These are phyloP conservation scores for Varecia variegata DNA, from an alignment of 2,797 vertebrate genomes.

Conservation along the genomic window DNA sequence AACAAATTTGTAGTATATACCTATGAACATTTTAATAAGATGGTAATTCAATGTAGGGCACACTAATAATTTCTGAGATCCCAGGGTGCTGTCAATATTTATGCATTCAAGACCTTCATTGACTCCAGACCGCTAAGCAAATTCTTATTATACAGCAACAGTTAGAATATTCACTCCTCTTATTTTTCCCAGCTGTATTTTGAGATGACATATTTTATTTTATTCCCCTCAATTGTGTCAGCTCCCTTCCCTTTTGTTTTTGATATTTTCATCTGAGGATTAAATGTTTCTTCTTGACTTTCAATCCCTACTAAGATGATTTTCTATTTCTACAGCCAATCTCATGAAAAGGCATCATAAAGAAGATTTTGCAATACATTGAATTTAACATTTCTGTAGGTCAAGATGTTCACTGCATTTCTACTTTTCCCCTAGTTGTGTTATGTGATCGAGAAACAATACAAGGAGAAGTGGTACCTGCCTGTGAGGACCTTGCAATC, in stretches of 20 bases:
- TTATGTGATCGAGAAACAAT: not conserved
- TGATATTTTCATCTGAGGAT: not conserved
- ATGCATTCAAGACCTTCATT: not conserved
- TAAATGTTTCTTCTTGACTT: not conserved
- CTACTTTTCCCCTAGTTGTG: not conserved
- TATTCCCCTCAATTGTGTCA: not conserved
- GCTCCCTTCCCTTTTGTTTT: not conserved
- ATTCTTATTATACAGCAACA: not conserved
- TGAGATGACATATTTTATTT: not conserved
- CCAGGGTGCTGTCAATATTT: not conserved
- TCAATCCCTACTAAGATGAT: not conserved
- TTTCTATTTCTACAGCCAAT: not conserved
- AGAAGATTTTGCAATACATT: not conserved
- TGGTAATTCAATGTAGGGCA: not conserved
- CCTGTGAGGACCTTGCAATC: not conserved
- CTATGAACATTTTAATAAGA: not conserved
- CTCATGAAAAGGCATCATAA: no score
- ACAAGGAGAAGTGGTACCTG: not conserved
- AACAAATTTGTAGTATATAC: not conserved
- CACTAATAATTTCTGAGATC: not conserved
- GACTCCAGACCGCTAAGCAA: not conserved
- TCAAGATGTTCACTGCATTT: rapidly evolving
- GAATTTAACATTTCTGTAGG: not conserved
- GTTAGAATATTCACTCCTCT: not conserved
- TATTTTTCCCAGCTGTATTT: not conserved